A percentile compares a stretch with the other conserved stretches of the same genome.
These are phyloP conservation scores for Tridacna gigas DNA, from an alignment of 2,888 invertebrate genomes.

Conservation along the genomic window DNA sequence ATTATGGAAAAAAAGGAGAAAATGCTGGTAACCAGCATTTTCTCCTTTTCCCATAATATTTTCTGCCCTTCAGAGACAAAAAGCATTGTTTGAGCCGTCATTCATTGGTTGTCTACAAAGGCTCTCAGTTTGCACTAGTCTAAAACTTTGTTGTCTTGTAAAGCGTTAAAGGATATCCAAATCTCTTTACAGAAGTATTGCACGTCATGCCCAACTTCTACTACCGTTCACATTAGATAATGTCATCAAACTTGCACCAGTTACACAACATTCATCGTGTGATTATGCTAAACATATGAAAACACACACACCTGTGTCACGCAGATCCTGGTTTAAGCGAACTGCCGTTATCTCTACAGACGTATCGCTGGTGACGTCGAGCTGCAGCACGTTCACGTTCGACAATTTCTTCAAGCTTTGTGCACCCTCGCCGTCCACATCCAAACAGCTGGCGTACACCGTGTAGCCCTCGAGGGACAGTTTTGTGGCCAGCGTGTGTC, in stretches of 20 bases:
- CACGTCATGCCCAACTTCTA: too few relatives aligned
- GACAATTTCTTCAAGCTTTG: conserved; percentile 46
- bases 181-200: too few relatives aligned
- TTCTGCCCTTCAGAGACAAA: too few relatives aligned
- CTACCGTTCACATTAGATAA: too few relatives aligned
- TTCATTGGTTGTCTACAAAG: neutral
- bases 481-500: conserved; percentile 62
- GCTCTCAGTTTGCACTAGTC: neutral
- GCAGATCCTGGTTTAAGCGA: conserved; percentile 41
- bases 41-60: neutral
- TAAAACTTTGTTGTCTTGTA: too few relatives aligned
- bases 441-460: conserved; percentile 64
- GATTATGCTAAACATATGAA: neutral
- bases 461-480: conserved; percentile 63
- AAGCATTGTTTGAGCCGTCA: too few relatives aligned
- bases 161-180: too few relatives aligned
- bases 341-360: conserved; percentile 56
- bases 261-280: too few relatives aligned
- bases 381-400: conserved; percentile 64
- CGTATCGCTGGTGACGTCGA: conserved; percentile 69
- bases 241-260: too few relatives aligned
- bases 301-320: conserved; percentile 41
- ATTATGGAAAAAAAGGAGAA: neutral
- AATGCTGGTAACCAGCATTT: neutral
- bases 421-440: conserved; percentile 66